A percentile compares a stretch with the other conserved stretches of the same genome.
Evolutionary conservation across 2,888 invertebrate genomes (phyloP).

Genomic region (Thelaira solivaga): DNA sequence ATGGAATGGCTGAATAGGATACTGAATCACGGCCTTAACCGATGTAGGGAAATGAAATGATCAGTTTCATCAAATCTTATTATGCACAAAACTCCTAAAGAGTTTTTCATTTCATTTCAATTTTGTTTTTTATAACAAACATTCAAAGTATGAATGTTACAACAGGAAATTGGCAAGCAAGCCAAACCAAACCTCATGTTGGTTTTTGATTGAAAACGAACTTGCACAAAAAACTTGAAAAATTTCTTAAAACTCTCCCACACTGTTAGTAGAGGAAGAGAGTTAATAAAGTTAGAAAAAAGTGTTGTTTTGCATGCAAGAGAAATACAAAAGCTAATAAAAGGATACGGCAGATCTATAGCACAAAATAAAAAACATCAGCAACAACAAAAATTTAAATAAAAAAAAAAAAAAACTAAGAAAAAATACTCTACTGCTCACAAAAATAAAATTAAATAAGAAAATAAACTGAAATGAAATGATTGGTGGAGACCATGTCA

Average conservation of each 20-base stretch:
- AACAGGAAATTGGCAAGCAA: slow-evolving; percentile 8
- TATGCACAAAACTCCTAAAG: too few species aligned
- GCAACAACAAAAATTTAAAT: slow-evolving; percentile 42
- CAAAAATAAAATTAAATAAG: slow-evolving; percentile 3
- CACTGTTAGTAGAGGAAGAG: slow-evolving; percentile 55
- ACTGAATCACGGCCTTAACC: too few species aligned
- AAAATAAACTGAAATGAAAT: slow-evolving; percentile 33
- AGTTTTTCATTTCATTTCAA: too few species aligned
- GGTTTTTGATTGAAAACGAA: slow-evolving; percentile 29
- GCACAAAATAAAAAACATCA: slow-evolving; percentile 27
- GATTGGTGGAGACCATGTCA: slow-evolving; percentile 61
- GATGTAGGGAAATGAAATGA: too few species aligned
- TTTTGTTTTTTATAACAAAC: neutral
- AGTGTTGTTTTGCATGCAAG: slow-evolving; percentile 36
- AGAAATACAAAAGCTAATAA: slow-evolving; percentile 38
- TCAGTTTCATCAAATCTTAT: too few species aligned
- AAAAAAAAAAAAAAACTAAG: slow-evolving; percentile 36
- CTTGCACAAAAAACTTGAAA: slow-evolving; percentile 13
- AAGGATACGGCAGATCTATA: slow-evolving; percentile 49
- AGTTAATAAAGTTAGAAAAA: slow-evolving; percentile 36
- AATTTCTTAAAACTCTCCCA: slow-evolving; percentile 53
- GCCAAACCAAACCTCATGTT: slow-evolving; percentile 51
- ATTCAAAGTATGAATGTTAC: slow-evolving; percentile 13
- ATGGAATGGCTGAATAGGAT: too few species aligned
- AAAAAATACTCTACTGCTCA: neutral